Evolutionary conservation across 1,140 invertebrate genomes (phyloP).

Genomic region (Lepidotrigona ventralis): DNA sequence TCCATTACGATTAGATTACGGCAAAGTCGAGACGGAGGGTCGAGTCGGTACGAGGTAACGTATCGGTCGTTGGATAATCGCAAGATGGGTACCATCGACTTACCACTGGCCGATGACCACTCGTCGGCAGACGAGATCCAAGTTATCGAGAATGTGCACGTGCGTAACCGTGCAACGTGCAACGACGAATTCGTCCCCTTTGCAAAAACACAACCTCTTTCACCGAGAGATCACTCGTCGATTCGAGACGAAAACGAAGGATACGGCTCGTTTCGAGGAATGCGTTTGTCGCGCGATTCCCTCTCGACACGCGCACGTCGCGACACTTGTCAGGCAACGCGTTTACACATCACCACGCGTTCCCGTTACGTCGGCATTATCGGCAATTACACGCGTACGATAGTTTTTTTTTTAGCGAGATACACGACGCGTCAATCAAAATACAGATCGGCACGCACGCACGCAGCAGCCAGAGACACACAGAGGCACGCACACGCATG

Average conservation of each 20-base stretch:
- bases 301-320: background rate
- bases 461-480: too few species aligned
- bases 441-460: background rate
- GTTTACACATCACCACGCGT: constrained; percentile 10
- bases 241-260: background rate
- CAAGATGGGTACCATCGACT: constrained; percentile 59
- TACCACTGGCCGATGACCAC: constrained; percentile 73
- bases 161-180: constrained; percentile 7
- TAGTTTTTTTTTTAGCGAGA: too few species aligned
- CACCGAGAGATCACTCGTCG: background rate
- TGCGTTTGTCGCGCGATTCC: background rate
- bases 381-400: background rate
- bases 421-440: constrained; percentile 1
- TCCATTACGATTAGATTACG: accelerated
- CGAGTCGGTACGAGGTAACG: background rate
- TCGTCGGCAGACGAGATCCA: constrained; percentile 73
- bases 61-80: background rate
- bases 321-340: background rate
- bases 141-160: constrained; percentile 58
- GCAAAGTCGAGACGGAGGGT: background rate
- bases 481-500: too few species aligned
- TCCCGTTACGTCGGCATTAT: background rate
- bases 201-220: background rate
- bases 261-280: background rate
- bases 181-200: background rate